Conservation (phyloP, 2,797 vertebrate genomes). For the Babyrousa celebensis region DNA sequence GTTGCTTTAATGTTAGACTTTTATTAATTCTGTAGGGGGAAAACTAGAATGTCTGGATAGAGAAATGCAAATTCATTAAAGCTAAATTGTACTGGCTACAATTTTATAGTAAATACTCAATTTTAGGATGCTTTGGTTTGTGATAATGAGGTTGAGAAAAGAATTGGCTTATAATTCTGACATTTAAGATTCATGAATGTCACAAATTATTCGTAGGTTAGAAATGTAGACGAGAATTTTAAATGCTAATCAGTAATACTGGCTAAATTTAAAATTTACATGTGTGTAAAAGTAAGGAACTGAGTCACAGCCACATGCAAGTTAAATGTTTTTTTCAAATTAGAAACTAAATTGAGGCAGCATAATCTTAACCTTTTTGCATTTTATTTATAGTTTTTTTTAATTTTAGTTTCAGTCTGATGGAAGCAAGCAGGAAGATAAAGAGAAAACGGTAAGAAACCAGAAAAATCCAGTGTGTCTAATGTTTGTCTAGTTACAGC, state of each 20-base stretch:
- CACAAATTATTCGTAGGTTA: constrained; percentile 64
- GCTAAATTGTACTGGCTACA: constrained; percentile 36
- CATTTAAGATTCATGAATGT: constrained; percentile 55
- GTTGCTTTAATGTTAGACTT: constrained; percentile 39
- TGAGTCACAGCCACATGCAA: constrained; percentile 72
- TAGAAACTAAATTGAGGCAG: constrained; percentile 56
- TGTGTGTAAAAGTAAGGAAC: constrained; percentile 60
- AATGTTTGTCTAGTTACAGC: constrained; percentile 53
- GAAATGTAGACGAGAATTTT: constrained; percentile 62
- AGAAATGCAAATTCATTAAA: constrained; percentile 65
- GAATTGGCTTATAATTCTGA: constrained; percentile 38
- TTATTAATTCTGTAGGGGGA: constrained; percentile 30
- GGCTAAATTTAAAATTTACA: constrained; percentile 61
- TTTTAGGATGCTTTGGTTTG: constrained; percentile 73
- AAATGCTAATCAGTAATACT: constrained; percentile 65
- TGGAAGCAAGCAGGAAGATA: constrained; percentile 94
- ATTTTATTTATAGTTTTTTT: constrained; percentile 79
- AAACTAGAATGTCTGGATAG: constrained; percentile 10
- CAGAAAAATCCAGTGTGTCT: constrained; percentile 61
- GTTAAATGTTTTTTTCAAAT: constrained; percentile 80
- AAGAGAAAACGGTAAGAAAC: constrained; percentile 96
- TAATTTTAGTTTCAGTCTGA: constrained; percentile 95
- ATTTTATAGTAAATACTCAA: constrained; percentile 56
- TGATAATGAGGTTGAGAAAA: constrained; percentile 62
- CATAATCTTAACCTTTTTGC: constrained; percentile 70